Conservation (phyloP, 2,888 invertebrate genomes). For the Meandrusa payeni region DNA sequence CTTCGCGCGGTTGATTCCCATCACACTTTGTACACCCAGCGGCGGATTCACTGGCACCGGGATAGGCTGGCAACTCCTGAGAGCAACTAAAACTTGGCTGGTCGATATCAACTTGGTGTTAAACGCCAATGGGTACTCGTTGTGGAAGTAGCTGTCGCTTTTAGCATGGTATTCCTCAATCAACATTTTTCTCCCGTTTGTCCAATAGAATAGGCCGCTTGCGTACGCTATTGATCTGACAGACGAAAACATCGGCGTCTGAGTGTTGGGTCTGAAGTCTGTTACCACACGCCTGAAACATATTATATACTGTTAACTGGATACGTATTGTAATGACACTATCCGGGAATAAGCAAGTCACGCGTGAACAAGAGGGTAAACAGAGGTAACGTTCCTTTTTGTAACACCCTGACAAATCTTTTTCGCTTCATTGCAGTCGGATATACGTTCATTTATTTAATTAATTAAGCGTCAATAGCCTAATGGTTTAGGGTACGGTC, state of each 20-base stretch:
- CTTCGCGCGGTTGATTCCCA: constrained; percentile 87
- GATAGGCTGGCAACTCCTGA: constrained; percentile 87
- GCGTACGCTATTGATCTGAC: constrained; percentile 89
- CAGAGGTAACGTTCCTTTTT: too few species aligned
- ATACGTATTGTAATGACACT: too few species aligned
- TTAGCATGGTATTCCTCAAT: constrained; percentile 89
- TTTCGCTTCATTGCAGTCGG: too few species aligned
- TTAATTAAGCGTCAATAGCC: too few species aligned
- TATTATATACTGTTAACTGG: too few species aligned
- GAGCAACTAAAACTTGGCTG: constrained; percentile 73
- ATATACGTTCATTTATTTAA: too few species aligned
- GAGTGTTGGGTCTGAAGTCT: constrained; percentile 87
- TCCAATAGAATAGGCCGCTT: constrained; percentile 92
- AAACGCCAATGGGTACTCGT: constrained; percentile 82
- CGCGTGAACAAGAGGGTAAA: too few species aligned
- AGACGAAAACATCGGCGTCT: constrained; percentile 86
- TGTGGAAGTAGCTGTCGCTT: constrained; percentile 88
- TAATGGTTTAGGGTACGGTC: too few species aligned
- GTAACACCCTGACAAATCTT: too few species aligned
- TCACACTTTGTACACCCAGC: constrained; percentile 88
- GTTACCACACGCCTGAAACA: constrained; percentile 85
- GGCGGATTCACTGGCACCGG: constrained; percentile 91
- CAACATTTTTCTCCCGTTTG: constrained; percentile 87
- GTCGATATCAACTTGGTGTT: constrained; percentile 60
- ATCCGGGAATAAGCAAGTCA: too few species aligned